phyloP scores from a whole-genome alignment of 2,113 vertebrate genomes.

The Scytalopus superciliaris region DNA sequence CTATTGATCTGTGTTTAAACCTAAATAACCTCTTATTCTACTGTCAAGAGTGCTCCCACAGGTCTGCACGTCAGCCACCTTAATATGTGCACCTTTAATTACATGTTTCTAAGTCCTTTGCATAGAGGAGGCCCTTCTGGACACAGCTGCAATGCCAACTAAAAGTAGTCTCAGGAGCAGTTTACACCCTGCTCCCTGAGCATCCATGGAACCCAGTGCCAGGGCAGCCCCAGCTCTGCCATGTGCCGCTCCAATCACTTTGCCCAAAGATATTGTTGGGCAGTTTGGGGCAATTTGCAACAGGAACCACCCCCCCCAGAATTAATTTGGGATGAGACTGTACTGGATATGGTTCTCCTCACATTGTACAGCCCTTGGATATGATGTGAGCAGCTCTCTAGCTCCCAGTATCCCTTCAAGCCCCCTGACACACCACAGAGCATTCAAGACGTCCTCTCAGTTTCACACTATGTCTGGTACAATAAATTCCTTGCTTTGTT shows the following conservation, averaged over 20 bases:
- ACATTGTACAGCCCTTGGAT: neutral
- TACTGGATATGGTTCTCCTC: neutral
- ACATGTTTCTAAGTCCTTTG: neutral
- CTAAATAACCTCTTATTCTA: conserved; percentile 14
- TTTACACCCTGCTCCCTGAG: neutral
- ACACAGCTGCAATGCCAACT: neutral
- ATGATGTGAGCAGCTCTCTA: neutral
- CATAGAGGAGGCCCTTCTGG: neutral
- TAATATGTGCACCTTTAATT: neutral
- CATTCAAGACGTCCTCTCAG: fast-evolving
- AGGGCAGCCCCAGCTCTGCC: neutral
- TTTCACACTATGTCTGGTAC: fast-evolving
- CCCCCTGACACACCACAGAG: fast-evolving
- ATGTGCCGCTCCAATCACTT: fast-evolving
- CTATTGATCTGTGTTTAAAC: neutral
- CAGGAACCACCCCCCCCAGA: fast-evolving
- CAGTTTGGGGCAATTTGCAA: neutral
- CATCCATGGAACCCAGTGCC: fast-evolving
- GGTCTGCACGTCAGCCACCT: neutral
- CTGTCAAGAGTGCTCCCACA: neutral
- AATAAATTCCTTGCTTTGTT: neutral
- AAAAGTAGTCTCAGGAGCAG: neutral
- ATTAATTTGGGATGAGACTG: neutral
- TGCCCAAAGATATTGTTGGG: neutral
- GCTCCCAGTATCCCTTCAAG: neutral